Base-by-base conservation (phyloP, 2,113 vertebrate genomes). In the Toxotes chatareus region DNA sequence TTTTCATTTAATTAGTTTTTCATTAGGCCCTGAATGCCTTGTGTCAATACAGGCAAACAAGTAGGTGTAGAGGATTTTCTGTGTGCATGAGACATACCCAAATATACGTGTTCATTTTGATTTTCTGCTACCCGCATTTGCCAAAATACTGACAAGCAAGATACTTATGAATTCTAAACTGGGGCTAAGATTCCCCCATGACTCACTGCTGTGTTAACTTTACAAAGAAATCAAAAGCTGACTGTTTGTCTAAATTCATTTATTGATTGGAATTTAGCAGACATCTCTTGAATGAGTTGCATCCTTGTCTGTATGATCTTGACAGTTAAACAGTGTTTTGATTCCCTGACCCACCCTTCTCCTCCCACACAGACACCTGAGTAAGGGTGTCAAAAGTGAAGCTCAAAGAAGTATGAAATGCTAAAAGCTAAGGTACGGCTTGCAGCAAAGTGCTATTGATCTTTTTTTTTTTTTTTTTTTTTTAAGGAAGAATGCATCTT, bases 1-100 rank as follows among this genome's bases (percentile, higher is more conserved):
- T 95, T 95, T 96, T 96, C 90, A 88, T 95, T 96, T 95, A 89
- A 95, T 96, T 94, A 94, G 80, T 94, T 95, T 95, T 93, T 95
- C 91, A 94, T 95, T 94, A 90, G 80, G 76, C 73, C 79, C 81
- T 74, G 77, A 88, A 91, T 90, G 89, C 78, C 80, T 85, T 80
- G 71, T 89, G 87, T 94, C 89, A 93, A 89, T 87, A 86, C 14
- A 47, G 68, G 80, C 80, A 89, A 91, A 91, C 84, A 91, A 81
- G 74, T 82, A 47, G 31, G 71, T 75, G 75, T 40, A 64, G 62
- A 77, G 57, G 65, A 79, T 85, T 88, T 85, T 85, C 62, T 75
- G 62, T 73, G 61, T 51, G 75, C 34, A 51, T 46, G 79, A 73
- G 67, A 71, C 83, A 77, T n/a, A 68, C 38, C 68, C 79, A 79